Evolutionary conservation across 2,797 vertebrate genomes (phyloP), one percentile per base, ranked within the genome.

Genomic region (Anguilla marmorata): DNA sequence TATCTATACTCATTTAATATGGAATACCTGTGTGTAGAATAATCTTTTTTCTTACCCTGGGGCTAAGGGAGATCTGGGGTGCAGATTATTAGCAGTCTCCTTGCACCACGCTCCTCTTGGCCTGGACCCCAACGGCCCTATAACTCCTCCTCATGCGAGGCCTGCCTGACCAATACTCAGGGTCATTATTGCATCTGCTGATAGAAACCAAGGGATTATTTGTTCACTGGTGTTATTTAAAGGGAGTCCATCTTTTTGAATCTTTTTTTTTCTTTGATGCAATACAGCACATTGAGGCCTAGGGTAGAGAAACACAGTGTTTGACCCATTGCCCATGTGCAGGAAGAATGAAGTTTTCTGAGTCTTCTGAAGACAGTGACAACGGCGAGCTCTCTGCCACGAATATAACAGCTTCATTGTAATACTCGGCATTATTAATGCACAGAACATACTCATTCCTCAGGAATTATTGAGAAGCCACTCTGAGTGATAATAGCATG

Each of bases 251-350:
- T 58, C 76, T 80, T 72, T 86, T 86, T 82, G 54, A 58, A 80
- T 56, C 84, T 45, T 37, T 24, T 88, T 79, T 85, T 79, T 54
- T 76, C 87, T 88, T 79, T 88, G 30, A 88, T 63, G 69, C 84
- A 82, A 85, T 76, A 69, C 83, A 85, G 48, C 33, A 27, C 6
- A 27, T 50, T 14, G 60, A 56, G 63, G 27, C 45, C 19, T 4
- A 24, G 41, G 69, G n/a, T 33, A 24, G 21, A 85, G 63, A 88
- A 74, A 88, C 58, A 37, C 58, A 45, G 58, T 33, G 86, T 41
- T 72, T 72, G 86, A 85, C 87, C 52, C 24, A 14, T 41, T 60
- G 87, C 84, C 76, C 83, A 45, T 79, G 83, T 58, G 85, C 24
- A 9, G 52, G 84, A 30, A 60, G 45, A 76, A 33, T 85, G 21